phyloP scores from a whole-genome alignment of 2,797 vertebrate genomes.

The Sorex maritimensis region DNA sequence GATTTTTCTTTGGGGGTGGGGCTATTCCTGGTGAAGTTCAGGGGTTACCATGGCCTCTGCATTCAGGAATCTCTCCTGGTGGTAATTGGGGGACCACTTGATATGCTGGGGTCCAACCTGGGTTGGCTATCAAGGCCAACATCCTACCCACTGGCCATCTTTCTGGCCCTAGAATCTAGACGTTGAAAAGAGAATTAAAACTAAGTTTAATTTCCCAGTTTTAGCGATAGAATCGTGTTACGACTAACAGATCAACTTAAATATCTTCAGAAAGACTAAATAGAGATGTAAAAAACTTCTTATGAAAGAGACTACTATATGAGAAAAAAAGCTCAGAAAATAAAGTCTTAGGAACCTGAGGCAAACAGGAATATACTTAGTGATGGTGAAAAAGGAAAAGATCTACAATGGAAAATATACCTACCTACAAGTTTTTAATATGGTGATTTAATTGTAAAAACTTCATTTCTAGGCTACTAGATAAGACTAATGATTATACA shows the following conservation, averaged over 20 bases:
- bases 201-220: constrained; percentile 51
- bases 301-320: constrained; percentile 7
- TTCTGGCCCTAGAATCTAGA: too few relatives aligned
- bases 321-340: constrained; percentile 64
- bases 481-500: constrained; percentile 32
- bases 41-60: too few relatives aligned
- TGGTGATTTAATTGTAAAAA: constrained; percentile 50
- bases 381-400: constrained; percentile 29
- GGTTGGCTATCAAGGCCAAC: too few relatives aligned
- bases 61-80: too few relatives aligned
- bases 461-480: constrained; percentile 50
- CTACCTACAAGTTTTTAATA: constrained; percentile 47
- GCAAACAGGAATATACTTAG: constrained; percentile 64
- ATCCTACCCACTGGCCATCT: too few relatives aligned
- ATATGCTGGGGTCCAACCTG: too few relatives aligned
- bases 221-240: constrained; percentile 50
- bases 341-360: constrained; percentile 41
- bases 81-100: too few relatives aligned
- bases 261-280: constrained; percentile 50
- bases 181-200: constrained; percentile 44
- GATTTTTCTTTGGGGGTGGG: not conserved
- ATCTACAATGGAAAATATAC: constrained; percentile 54
- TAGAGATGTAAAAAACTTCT: constrained; percentile 15
- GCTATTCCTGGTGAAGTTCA: too few relatives aligned
- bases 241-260: constrained; percentile 9